Base-by-base conservation (phyloP, 2,797 vertebrate genomes). In the Eulemur mongoz region DNA sequence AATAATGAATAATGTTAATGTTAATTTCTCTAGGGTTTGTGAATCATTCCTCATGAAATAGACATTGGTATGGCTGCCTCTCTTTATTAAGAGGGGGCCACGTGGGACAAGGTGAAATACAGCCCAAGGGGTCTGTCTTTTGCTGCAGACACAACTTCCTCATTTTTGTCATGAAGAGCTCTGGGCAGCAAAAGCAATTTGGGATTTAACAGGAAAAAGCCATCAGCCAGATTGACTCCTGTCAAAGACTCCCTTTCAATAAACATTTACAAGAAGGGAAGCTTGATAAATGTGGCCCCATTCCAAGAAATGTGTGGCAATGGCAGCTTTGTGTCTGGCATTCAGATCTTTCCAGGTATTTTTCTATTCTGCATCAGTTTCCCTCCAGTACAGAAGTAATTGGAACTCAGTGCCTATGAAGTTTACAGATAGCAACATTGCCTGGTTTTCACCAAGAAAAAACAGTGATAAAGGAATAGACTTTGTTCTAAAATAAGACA, bases 131-230 rank as follows among this genome's bases (percentile, higher is more conserved):
- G 13, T 61, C 11, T 69, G 50, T 91, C 75, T 93, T 81, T 91
- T 65, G 38, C 82, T 91, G 40, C 38, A 96, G 86, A 92, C 25
- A 48, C 30, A 89, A 18, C 35, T 76, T 94, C 85, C 63, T 93
- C n/a, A 45, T 96, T 94, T 97, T 97, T 87, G 52, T 84, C 79
- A 61, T 83, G 92, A 91, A 57, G 89, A 91, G 52, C 59, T 79
- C 65, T 97, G 32, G 45, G 89, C n/a, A 89, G 78, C 14, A 69
- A 94, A 94, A 92, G 52, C 76, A 87, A 84, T 45, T 93, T 88
- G 85, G 91, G 59, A 89, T 95, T 95, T 91, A 96, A 92, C 54
- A 87, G 65, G 87, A 87, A 86, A 90, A 73, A 32, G 76, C 82
- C 94, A 80, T 86, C 50, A 61, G 48, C 61, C 89, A 94, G 85